phyloP scores from a whole-genome alignment of 2,797 vertebrate genomes.

The Myripristis jacobus region DNA sequence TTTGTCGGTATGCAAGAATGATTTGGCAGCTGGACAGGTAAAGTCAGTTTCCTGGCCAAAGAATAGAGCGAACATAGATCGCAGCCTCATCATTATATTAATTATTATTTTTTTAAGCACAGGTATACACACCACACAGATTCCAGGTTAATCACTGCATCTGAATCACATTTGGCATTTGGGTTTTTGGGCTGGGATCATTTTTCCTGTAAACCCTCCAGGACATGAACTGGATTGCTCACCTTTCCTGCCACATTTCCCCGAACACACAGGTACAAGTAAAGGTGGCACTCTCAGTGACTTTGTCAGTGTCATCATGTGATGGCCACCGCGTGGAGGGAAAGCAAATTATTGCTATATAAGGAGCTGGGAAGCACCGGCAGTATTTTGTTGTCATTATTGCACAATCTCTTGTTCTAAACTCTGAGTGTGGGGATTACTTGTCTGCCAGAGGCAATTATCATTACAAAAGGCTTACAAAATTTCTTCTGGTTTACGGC shows the following conservation, averaged over 20 bases:
- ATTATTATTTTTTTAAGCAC: too few relatives aligned
- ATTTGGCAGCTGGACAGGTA: constrained; percentile 6
- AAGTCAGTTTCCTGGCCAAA: too few relatives aligned
- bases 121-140: neutral
- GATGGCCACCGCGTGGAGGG: constrained; percentile 37
- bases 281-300: constrained; percentile 28
- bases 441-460: constrained; percentile 74
- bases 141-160: constrained; percentile 19
- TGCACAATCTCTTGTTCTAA: constrained; percentile 78
- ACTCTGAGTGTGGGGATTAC: constrained; percentile 65
- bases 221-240: constrained; percentile 5
- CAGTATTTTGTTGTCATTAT: constrained; percentile 65
- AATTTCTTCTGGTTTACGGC: constrained; percentile 70
- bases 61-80: too few relatives aligned
- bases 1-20: constrained; percentile 36
- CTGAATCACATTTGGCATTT: constrained; percentile 49
- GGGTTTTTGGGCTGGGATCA: constrained; percentile 21
- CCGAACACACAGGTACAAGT: constrained; percentile 19
- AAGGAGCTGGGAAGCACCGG: constrained; percentile 70
- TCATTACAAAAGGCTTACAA: constrained; percentile 77
- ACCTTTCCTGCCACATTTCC: constrained; percentile 43
- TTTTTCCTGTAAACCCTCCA: constrained; percentile 15
- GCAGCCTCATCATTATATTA: too few relatives aligned
- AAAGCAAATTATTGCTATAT: constrained; percentile 72
- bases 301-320: constrained; percentile 33